Percentiles rank a stretch among this genome's conserved stretches.
Conservation (phyloP, 2,797 vertebrate genomes). For the Sebastes melanostomus region DNA sequence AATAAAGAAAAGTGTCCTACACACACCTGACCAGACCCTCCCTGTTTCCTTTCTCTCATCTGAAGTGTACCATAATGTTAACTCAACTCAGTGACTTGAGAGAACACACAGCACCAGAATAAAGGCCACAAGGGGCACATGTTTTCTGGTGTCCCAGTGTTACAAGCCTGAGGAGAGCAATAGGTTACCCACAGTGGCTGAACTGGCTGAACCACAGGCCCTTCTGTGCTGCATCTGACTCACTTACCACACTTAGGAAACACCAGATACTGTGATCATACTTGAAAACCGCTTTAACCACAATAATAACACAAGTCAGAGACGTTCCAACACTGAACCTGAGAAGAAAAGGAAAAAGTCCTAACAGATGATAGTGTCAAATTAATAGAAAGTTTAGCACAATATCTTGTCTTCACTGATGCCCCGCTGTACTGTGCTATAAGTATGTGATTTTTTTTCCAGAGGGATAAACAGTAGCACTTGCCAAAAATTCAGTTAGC, state of each 20-base stretch:
- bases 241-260: constrained; percentile 50
- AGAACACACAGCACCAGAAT: not conserved
- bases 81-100: not conserved
- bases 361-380: not conserved
- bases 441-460: not conserved
- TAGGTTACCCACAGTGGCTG: constrained; percentile 43
- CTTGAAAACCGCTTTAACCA: constrained; percentile 63
- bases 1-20: not conserved
- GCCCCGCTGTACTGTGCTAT: not conserved
- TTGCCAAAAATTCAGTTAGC: not conserved
- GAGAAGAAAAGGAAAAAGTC: not conserved
- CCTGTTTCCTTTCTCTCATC: not conserved
- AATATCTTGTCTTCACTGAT: not conserved
- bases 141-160: constrained; percentile 8
- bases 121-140: constrained; percentile 1
- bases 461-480: not conserved
- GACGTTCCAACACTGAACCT: constrained; percentile 10
- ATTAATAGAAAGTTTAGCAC: not conserved
- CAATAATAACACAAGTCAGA: constrained; percentile 60
- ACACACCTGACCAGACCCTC: not conserved
- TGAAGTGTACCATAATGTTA: not conserved
- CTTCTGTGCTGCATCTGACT: constrained; percentile 51
- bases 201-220: constrained; percentile 53
- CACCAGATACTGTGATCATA: constrained; percentile 58
- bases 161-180: constrained; percentile 27